These are phyloP conservation scores for Parapristionchus giblindavisi DNA, from an alignment of 2,888 invertebrate species.

Conservation along the genomic window DNA sequence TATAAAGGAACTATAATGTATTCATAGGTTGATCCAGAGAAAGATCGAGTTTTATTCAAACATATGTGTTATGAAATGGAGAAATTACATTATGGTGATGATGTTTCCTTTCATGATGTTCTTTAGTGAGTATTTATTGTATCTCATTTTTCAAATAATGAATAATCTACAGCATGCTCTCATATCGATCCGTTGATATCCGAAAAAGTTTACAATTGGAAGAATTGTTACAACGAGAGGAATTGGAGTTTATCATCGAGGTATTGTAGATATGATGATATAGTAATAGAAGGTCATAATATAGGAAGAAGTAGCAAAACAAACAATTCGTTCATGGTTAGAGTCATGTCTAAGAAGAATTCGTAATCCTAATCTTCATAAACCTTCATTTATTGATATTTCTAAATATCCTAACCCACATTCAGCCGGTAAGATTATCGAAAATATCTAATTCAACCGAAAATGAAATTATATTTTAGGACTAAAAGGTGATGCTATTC, in stretches of 20 bases:
- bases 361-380: constrained; percentile 71
- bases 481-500: constrained; percentile 23
- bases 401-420: constrained; percentile 41
- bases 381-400: constrained; percentile 43
- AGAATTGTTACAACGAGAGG: constrained; percentile 93
- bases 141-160: neutral
- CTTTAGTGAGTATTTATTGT: constrained; percentile 80
- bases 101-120: constrained; percentile 99
- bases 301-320: constrained; percentile 86
- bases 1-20: neutral
- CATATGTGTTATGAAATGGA: constrained; percentile 99
- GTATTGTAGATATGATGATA: constrained; percentile 31
- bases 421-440: constrained; percentile 38
- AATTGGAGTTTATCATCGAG: constrained; percentile 95
- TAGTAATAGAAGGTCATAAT: neutral
- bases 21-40: constrained; percentile 86
- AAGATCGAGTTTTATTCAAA: constrained; percentile 93
- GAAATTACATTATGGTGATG: constrained; percentile 93
- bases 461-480: neutral
- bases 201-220: constrained; percentile 96
- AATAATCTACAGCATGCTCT: constrained; percentile 80
- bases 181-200: constrained; percentile 94
- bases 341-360: constrained; percentile 96
- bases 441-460: neutral
- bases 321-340: constrained; percentile 97